Conservation (phyloP, 2,113 vertebrate species). For the Eclectus roratus region DNA sequence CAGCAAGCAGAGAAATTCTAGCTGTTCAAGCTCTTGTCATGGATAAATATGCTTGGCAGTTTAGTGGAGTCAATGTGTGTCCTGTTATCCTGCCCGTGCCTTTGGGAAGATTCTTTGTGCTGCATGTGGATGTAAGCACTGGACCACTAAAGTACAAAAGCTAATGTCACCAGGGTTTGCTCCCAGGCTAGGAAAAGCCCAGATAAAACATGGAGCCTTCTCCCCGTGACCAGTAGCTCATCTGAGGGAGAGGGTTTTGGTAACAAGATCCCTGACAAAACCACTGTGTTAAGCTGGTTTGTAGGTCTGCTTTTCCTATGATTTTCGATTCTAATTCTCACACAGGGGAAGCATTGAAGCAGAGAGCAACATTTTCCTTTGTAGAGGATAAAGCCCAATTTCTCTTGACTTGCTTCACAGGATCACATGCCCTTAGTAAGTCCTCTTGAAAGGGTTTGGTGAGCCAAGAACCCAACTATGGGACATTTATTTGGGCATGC, state of each 20-base stretch:
- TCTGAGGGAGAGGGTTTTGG: neutral
- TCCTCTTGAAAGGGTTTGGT: neutral
- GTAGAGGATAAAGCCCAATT: neutral
- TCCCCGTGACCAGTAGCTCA: neutral
- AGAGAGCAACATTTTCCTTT: neutral
- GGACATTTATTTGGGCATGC: neutral
- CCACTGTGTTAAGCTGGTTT: neutral
- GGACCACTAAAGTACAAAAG: neutral
- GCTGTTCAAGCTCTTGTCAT: neutral
- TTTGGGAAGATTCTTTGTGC: neutral
- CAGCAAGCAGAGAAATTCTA: neutral
- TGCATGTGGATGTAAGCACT: neutral
- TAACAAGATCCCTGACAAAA: neutral
- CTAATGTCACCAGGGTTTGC: neutral
- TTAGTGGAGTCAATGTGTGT: neutral
- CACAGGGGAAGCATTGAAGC: neutral
- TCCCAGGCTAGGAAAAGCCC: neutral
- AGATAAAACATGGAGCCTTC: neutral
- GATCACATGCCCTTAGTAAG: neutral
- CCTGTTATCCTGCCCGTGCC: rapidly evolving
- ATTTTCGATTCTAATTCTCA: neutral
- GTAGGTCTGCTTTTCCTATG: neutral
- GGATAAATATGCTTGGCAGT: rapidly evolving
- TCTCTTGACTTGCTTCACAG: neutral
- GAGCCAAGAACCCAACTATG: neutral